phyloP scores from a whole-genome alignment of 2,888 invertebrate genomes.

The Micoletzkya japonica region DNA sequence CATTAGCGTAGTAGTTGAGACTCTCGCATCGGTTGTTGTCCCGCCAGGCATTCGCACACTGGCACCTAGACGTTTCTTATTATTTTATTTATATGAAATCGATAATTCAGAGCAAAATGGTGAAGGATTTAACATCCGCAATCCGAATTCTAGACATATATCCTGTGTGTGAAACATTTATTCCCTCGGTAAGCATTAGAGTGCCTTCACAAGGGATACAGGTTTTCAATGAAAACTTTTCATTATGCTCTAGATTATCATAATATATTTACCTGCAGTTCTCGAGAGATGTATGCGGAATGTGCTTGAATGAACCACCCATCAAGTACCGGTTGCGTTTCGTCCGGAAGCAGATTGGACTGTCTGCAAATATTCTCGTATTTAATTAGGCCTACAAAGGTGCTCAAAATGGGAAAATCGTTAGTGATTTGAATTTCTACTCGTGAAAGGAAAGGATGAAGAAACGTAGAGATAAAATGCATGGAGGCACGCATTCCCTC shows the following conservation, averaged over 20 bases:
- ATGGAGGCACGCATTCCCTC: too few relatives aligned
- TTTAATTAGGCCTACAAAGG: not conserved
- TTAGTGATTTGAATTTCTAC: too few relatives aligned
- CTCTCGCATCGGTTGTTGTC: conserved; percentile 34
- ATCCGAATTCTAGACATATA: too few relatives aligned
- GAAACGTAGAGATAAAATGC: too few relatives aligned
- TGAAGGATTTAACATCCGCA: too few relatives aligned
- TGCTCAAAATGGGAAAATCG: too few relatives aligned
- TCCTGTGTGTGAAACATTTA: too few relatives aligned
- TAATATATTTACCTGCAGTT: conserved; percentile 19
- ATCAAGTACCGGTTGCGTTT: conserved; percentile 49
- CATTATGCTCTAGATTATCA: not conserved
- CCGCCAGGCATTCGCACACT: conserved; percentile 26
- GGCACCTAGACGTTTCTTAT: conserved; percentile 1
- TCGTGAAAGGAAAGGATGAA: too few relatives aligned
- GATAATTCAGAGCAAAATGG: not conserved
- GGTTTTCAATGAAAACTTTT: not conserved
- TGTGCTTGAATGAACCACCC: conserved; percentile 41
- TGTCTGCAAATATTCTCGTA: too few relatives aligned
- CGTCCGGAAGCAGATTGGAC: conserved; percentile 49
- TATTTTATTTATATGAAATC: not conserved
- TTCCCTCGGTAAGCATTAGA: too few relatives aligned
- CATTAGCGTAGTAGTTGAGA: conserved; percentile 46
- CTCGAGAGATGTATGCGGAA: conserved; percentile 10
- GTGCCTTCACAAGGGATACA: too few relatives aligned